Base-by-base conservation (phyloP, 2,113 vertebrate genomes). In the Daboia siamensis region DNA sequence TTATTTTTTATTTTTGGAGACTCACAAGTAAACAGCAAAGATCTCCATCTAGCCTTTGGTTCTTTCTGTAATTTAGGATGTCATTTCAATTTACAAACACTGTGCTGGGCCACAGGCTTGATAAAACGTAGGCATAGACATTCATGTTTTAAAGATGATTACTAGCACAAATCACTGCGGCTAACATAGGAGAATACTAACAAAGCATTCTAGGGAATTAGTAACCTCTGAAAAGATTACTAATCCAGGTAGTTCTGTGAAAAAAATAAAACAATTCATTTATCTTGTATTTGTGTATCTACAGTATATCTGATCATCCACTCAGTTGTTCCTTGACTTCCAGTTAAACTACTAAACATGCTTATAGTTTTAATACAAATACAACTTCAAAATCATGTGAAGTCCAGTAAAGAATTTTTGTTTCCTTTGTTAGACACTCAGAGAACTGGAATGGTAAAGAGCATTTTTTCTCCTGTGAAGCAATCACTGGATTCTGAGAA, bases 1-100 rank as follows among this genome's bases (percentile, higher is more conserved):
- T 0, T 95, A 96, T 96, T 94, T 39, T 96, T 98, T 97, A 46
- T 46, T 46, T 51, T 59, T 74, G 96, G 95, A 96, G 91, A 92
- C 69, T 90, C 74, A 92, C 94, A 94, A 94, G 89, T 91, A 54
- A 94, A 59, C 69, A 90, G 88, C 64, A 89, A 86, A 89, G 5
- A 85, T 17, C 17, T 39, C 7, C 48, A 94, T 87, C 1, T n/a
- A 10, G 54, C 5, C 20, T 26, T 89, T 80, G 92, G 88, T n/a
- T 94, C 94, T 88, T 93, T 87, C n/a, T 64, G 80, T 0, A 0
- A 84, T 85, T 86, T 52, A 92, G 92, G 89, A 95, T 54, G 61
- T 5, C 24, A 46, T 86, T 55, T 88, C 11, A 88, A 55, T 64
- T 39, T 88, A 61, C 56, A 59, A 91, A 95, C 89, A 55, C 21